phyloP scores from a whole-genome alignment of 35 echinoderm and acorn worm species.

The Apostichopus japonicus region DNA sequence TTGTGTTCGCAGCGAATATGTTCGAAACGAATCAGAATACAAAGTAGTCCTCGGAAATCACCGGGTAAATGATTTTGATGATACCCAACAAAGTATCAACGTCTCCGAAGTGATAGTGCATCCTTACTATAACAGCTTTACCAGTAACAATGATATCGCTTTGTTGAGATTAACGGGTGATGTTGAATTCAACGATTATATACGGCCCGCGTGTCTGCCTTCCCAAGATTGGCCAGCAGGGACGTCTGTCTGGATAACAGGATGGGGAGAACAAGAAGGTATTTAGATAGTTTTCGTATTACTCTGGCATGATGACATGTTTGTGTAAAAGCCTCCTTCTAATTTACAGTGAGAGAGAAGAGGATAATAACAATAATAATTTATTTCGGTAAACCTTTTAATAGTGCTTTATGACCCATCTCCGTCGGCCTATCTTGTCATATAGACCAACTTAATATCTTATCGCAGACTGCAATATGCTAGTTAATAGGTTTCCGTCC shows the following conservation, averaged over 20 bases:
- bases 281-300: not conserved
- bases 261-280: constrained; percentile 29
- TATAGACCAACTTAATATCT: no score
- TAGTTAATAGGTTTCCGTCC: no score
- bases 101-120: not conserved
- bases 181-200: not conserved
- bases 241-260: not conserved
- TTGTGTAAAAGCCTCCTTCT: no score
- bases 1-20: no score
- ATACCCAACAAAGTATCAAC: not conserved
- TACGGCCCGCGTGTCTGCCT: constrained; percentile 3
- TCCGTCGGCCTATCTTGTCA: no score
- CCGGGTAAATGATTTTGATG: not conserved
- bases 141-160: not conserved
- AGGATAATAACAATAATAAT: no score
- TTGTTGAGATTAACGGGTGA: not conserved
- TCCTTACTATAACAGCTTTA: not conserved
- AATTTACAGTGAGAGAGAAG: no score
- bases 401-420: no score
- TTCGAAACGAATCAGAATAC: not conserved
- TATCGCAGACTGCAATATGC: no score
- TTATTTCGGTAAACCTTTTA: no score
- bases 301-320: no score
- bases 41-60: constrained; percentile 14
- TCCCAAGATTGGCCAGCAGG: not conserved